Percentiles rank a stretch among this genome's conserved stretches.
phyloP scores from a whole-genome alignment of 2,797 vertebrate genomes.

The Numenius phaeopus region DNA sequence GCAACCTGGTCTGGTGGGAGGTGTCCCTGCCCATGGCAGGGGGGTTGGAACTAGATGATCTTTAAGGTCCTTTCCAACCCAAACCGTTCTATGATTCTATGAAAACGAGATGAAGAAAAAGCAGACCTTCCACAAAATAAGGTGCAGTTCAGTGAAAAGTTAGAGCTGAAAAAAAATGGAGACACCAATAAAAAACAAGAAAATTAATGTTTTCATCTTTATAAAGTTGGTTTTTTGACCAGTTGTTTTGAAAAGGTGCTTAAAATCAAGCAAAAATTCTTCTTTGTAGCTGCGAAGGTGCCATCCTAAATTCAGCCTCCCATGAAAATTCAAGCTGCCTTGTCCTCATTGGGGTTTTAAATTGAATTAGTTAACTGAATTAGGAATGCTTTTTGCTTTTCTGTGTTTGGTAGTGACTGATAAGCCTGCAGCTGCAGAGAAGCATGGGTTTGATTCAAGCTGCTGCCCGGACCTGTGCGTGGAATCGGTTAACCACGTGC shows the following conservation, averaged over 20 bases:
- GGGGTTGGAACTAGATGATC: background rate
- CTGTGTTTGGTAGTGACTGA: conserved; percentile 54
- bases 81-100: background rate
- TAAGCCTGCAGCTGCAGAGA: conserved; percentile 25
- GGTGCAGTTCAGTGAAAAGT: background rate
- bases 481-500: background rate
- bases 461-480: background rate
- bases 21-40: background rate
- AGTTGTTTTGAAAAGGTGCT: background rate
- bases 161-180: background rate
- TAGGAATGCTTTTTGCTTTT: conserved; percentile 60
- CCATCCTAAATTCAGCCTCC: conserved; percentile 23
- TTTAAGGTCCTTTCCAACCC: background rate
- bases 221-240: background rate
- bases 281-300: background rate
- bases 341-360: conserved; percentile 34
- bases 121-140: background rate
- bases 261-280: background rate
- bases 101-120: background rate
- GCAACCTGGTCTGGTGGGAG: background rate
- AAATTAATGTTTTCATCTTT: background rate
- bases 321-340: conserved; percentile 55
- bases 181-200: background rate
- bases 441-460: conserved; percentile 19
- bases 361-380: conserved; percentile 66